Percentiles rank a stretch among this genome's conserved stretches.
Evolutionary conservation across 2,888 invertebrate genomes (phyloP).

Genomic region (Nemotelus pantherinus): DNA sequence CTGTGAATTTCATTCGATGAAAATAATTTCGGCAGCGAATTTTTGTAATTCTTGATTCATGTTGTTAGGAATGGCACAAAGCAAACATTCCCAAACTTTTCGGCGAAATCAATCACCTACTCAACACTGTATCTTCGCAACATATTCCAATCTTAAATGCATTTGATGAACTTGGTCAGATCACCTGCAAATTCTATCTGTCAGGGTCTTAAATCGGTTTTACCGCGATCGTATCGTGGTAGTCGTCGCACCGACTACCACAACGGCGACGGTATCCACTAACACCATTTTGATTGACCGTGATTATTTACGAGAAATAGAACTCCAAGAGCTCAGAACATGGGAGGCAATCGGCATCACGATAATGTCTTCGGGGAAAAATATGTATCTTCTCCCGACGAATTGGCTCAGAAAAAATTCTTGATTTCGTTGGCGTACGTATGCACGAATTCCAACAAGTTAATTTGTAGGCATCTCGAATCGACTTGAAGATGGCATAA

Average conservation of each 20-base stretch:
- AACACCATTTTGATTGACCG: conserved; percentile 43
- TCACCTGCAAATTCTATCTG: not conserved
- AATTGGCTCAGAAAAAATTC: not conserved
- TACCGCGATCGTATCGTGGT: not conserved
- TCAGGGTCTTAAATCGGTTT: not conserved
- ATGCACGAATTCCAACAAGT: conserved; percentile 70
- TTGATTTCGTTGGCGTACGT: conserved; percentile 55
- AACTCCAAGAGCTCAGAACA: not conserved
- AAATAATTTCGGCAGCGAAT: too few species aligned
- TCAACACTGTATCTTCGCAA: not conserved
- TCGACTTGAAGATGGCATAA: conserved; percentile 64
- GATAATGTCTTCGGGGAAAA: conserved; percentile 34
- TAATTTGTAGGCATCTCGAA: conserved; percentile 70
- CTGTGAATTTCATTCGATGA: too few species aligned
- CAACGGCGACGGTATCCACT: conserved; percentile 21
- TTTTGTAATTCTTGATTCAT: too few species aligned
- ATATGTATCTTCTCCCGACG: not conserved
- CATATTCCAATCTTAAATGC: not conserved
- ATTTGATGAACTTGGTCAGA: not conserved
- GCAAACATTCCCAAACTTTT: not conserved
- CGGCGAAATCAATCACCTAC: not conserved
- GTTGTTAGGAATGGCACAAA: too few species aligned
- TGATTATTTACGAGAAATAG: conserved; percentile 40
- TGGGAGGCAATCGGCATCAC: conserved; percentile 28
- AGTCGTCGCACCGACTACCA: conserved; percentile 3